Evolutionary conservation across 2,888 invertebrate genomes (phyloP), one percentile per base, ranked within the genome.

Genomic region (Euphydryas editha): DNA sequence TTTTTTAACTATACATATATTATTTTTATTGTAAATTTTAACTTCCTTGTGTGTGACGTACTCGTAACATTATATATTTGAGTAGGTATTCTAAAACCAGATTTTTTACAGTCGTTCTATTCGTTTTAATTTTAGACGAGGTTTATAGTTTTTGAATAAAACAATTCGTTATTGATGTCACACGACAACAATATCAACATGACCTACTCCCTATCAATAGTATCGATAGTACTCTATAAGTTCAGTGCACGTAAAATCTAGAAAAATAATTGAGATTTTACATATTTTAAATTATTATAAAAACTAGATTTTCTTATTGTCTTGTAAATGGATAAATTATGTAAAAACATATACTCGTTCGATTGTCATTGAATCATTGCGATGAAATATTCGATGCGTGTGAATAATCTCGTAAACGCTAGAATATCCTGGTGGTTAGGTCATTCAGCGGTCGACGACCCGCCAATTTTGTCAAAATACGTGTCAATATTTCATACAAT

Each of bases 391-490:
- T 77, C 70, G 77, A 77, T 78, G 81, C 85, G 82, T 82, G 84
- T 81, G 82, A 85, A 84, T 80, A 76, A 81, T 83, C 78, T 81
- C 76, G 81, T 70, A 75, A 65, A 71, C 75, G 68, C 68, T 76
- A 77, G 81, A 24, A 82, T 84, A 82, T 85, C 83, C 82, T 83
- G 81, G 75, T 82, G 81, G 75, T 78, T 81, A 80, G 84, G 82
- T 82, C 83, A 83, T 77, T 67, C 68, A 63, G 68, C 75, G 73
- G 74, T 76, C 75, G 71, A 76, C 80, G 82, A 83, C 85, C 81
- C 72, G 75, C 78, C 83, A 62, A 70, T 67, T 70, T 62, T 49
- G 46, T 65, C 58, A 81, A 66, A 61, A 73, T 70, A 64, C 69
- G 64, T 72, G 69, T 65, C 66, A 67, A 69, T 65, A 68, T 56